phyloP scores from a whole-genome alignment of 2,797 vertebrate species.

The Parotocinclus haroldoi region DNA sequence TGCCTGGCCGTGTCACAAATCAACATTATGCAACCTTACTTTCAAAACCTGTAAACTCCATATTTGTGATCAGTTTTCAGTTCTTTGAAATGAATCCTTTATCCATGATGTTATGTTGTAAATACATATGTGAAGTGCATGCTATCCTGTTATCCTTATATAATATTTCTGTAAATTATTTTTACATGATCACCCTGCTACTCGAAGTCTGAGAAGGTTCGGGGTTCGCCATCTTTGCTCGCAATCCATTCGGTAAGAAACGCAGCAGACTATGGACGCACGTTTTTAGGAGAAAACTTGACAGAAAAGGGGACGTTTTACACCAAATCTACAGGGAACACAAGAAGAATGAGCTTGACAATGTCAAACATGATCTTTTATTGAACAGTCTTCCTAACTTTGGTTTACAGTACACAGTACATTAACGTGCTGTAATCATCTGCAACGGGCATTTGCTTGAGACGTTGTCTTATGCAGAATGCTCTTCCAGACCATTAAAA shows the following conservation, averaged over 20 bases:
- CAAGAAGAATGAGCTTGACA: too few species aligned
- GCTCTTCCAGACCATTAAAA: constrained; percentile 4
- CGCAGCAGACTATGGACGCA: too few species aligned
- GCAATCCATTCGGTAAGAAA: too few species aligned
- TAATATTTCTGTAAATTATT: constrained; percentile 6
- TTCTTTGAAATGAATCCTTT: neutral
- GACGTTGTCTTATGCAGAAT: neutral
- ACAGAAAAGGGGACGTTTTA: too few species aligned
- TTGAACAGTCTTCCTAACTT: neutral
- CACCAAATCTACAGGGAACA: too few species aligned
- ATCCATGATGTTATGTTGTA: constrained; percentile 26
- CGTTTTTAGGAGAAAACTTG: too few species aligned
- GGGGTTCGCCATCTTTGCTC: too few species aligned
- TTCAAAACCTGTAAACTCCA: too few species aligned
- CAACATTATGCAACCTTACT: neutral
- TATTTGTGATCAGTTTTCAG: neutral
- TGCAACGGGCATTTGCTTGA: too few species aligned
- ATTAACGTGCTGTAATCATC: too few species aligned
- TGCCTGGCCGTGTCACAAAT: constrained; percentile 29
- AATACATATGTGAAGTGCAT: constrained; percentile 32
- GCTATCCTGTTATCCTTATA: constrained; percentile 18
- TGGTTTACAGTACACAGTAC: too few species aligned
- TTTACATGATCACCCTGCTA: neutral
- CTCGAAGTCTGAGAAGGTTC: too few species aligned
- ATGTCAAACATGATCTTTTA: neutral